phyloP scores from a whole-genome alignment of 2,888 invertebrate species.

The Phrixothrix hirtus region DNA sequence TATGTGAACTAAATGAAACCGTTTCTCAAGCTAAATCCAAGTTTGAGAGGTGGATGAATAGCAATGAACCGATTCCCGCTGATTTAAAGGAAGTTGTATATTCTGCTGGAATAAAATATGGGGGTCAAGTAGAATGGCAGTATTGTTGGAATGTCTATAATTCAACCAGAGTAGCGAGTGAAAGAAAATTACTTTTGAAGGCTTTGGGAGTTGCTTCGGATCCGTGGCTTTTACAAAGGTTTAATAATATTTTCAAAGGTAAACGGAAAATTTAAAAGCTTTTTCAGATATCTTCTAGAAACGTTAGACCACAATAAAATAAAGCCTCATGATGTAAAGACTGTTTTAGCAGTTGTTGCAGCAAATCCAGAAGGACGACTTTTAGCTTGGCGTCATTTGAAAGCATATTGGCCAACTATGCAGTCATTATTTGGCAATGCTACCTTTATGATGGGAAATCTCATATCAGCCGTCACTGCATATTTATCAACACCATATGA shows the following conservation, averaged over 20 bases:
- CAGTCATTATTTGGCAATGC: conserved; percentile 67
- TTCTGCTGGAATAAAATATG: conserved; percentile 70
- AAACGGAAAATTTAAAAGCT: neutral
- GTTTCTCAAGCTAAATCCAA: conserved; percentile 69
- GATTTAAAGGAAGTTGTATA: conserved; percentile 75
- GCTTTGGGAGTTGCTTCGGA: conserved; percentile 73
- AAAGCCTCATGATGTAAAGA: conserved; percentile 70
- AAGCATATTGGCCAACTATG: conserved; percentile 70
- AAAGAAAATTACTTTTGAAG: conserved; percentile 70
- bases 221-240: conserved; percentile 82
- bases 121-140: conserved; percentile 74
- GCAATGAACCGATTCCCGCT: conserved; percentile 67
- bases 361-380: conserved; percentile 71
- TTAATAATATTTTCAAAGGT: neutral
- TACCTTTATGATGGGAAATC: conserved; percentile 65
- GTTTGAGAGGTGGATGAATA: conserved; percentile 74
- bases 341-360: conserved; percentile 73
- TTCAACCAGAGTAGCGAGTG: conserved; percentile 68
- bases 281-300: conserved; percentile 71
- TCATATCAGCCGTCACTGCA: conserved; percentile 67
- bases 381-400: conserved; percentile 74
- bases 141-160: conserved; percentile 75
- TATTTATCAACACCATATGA: conserved; percentile 75
- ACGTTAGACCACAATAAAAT: conserved; percentile 72
- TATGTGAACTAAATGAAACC: conserved; percentile 70